Evolutionary conservation across 2,888 invertebrate genomes (phyloP), one percentile per base, ranked within the genome.

Genomic region (Ectemnius continuus): DNA sequence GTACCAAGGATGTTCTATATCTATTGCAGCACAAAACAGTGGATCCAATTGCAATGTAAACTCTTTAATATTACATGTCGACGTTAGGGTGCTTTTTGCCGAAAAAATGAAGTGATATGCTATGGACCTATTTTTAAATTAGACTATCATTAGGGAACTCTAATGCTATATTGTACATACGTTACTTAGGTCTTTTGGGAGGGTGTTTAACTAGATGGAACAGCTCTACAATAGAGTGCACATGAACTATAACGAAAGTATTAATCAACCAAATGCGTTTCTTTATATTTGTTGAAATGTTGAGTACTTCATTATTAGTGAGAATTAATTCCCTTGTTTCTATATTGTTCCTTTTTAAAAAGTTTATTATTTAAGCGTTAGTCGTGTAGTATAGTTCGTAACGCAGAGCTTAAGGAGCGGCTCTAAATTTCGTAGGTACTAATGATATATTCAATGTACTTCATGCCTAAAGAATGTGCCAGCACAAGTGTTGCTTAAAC

Each of bases 71-170:
- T 73, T 68, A 72, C 60, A 70, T 69, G 65, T 61, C 18, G 69
- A 71, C 20, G 56, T 78, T 78, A 70, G 81, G 67, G 70, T 70
- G 80, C 74, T 83, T 83, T 72, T 77, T 73, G 72, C 71, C 70
- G 75, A 69, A 64, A 36, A 56, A 78, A 74, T 52, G 20, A 78
- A 74, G 74, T 77, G 74, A 82, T 82, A 81, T 63, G 67, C 70
- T 63, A 57, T 67, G 75, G 78, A 79, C 75, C 78, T 79, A 84
- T 80, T 72, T 84, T 75, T 76, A 83, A 73, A 79, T 66, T 84
- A 84, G 75, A 65, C 66, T 63, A 67, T 68, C 66, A 67, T 66
- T 81, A 73, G 62, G 70, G 66, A 65, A 28, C 26, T 70, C 47
- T 73, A 70, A 79, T 74, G 58, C 69, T 75, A 67, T 36, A 36